phyloP scores from a whole-genome alignment of 2,113 vertebrate genomes.

The Otolemur garnettii region DNA sequence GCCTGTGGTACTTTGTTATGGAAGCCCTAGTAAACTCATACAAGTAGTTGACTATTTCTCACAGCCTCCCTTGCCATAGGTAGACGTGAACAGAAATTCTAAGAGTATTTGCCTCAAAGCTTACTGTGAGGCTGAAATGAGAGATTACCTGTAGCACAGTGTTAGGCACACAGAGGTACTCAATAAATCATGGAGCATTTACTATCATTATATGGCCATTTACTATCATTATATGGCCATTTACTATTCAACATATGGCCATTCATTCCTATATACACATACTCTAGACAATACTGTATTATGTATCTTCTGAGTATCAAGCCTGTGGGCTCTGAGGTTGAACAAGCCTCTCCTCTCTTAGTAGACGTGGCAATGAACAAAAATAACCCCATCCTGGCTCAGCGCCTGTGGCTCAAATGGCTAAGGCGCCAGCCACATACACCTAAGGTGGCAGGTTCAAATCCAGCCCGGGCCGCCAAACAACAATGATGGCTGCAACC shows the following conservation, averaged over 20 bases:
- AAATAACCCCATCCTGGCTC: background rate
- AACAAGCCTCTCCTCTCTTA: background rate
- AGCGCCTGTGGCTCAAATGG: too few species aligned
- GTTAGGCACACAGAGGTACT: background rate
- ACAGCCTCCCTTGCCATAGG: background rate
- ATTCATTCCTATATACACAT: background rate
- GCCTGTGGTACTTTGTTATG: background rate
- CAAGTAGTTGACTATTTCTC: background rate
- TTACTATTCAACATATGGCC: background rate
- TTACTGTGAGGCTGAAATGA: background rate
- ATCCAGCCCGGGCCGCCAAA: too few species aligned
- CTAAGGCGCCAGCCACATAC: too few species aligned
- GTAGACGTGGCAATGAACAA: conserved; percentile 8
- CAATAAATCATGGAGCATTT: background rate
- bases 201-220: conserved; percentile 29
- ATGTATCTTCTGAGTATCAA: background rate
- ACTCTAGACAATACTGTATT: background rate
- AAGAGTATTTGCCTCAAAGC: background rate
- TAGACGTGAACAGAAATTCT: background rate
- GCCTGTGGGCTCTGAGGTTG: background rate
- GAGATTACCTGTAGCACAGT: background rate
- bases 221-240: conserved; percentile 32
- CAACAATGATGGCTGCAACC: too few species aligned
- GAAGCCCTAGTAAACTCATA: background rate
- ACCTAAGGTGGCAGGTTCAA: too few species aligned